Base-by-base conservation (phyloP, 2,113 vertebrate genomes). In the Alces alces region DNA sequence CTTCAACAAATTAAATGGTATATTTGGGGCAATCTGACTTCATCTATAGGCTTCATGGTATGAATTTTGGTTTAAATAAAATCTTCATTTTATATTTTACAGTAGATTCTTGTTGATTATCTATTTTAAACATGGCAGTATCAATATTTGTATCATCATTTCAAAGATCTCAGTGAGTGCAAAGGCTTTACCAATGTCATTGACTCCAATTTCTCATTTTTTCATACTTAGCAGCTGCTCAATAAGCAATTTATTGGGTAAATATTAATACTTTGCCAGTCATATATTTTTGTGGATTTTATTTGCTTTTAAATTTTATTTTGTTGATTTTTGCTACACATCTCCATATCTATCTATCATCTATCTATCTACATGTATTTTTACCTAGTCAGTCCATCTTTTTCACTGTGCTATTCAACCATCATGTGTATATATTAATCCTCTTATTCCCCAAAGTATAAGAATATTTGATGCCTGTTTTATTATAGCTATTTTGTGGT, bases 11-110 rank as follows among this genome's bases (percentile, higher is more conserved):
- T 60, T 30, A 23, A 21, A 73, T 21, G 36, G 36, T 9, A 30
- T 55, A 2, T 30, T 17, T 54, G 58, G 16, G 30, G 11, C 54
- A 19, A 60, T 10, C 10, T 50, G 14, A 86, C 60, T 52, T 28
- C n/a, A 85, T 21, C 70, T 14, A 2, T 0, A 5, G 73, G 79
- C 79, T 14, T 2, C 23, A 7, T 0, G 27, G 8, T 2, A 0
- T 23, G 27, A 36, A 83, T 6, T 7, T 36, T 19, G 14, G 19
- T 39, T 39, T 73, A 27, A 76, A 43, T 78, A 39, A 73, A 73
- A 39, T 25, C 4, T 30, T 11, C 28, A 10, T 30, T 47, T 79
- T 47, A 79, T 30, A 47, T 79, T 79, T 47, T 79, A 47, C 15
- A 30, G 76, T 79, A 79, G 76, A 16, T 30, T 45, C 4, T 30